phyloP scores from a whole-genome alignment of 1,140 invertebrate genomes.

The Aricia agestis region DNA sequence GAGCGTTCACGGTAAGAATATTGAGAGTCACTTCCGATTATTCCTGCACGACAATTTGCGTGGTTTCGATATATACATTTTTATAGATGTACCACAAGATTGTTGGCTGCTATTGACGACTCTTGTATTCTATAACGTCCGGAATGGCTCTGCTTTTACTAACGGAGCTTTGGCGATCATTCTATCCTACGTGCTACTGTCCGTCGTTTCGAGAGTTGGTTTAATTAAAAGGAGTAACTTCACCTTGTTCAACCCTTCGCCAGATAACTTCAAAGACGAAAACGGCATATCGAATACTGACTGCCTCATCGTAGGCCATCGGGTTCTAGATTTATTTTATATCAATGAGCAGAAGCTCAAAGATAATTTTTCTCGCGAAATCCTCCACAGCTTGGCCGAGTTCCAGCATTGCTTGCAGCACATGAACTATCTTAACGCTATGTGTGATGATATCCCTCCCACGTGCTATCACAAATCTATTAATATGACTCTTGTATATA shows the following conservation, averaged over 20 bases:
- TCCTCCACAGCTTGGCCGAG: slow-evolving; percentile 35
- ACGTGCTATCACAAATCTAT: slow-evolving; percentile 27
- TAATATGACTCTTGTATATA: not conserved
- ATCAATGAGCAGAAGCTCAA: slow-evolving; percentile 15
- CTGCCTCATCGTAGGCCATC: slow-evolving; percentile 18
- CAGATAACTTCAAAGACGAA: not conserved
- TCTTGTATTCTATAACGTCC: not conserved
- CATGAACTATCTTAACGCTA: slow-evolving; percentile 40
- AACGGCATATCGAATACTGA: not conserved
- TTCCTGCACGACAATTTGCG: not conserved
- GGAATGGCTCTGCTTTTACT: not conserved
- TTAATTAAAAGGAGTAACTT: not conserved
- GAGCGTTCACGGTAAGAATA: not conserved
- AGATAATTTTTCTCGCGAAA: slow-evolving; percentile 21
- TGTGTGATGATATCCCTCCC: slow-evolving; percentile 30
- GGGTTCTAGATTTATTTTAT: slow-evolving; percentile 26
- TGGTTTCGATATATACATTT: not conserved
- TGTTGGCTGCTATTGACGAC: not conserved
- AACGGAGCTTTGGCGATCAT: not conserved
- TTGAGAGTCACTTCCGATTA: not conserved
- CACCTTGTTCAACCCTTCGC: not conserved
- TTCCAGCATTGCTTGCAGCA: slow-evolving; percentile 41
- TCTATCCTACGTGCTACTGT: not conserved
- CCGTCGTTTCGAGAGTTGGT: not conserved
- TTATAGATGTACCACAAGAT: not conserved